A percentile compares a stretch with the other conserved stretches of the same genome.
Conservation (phyloP, 1,140 invertebrate genomes). For the Oedothorax gibbosus region DNA sequence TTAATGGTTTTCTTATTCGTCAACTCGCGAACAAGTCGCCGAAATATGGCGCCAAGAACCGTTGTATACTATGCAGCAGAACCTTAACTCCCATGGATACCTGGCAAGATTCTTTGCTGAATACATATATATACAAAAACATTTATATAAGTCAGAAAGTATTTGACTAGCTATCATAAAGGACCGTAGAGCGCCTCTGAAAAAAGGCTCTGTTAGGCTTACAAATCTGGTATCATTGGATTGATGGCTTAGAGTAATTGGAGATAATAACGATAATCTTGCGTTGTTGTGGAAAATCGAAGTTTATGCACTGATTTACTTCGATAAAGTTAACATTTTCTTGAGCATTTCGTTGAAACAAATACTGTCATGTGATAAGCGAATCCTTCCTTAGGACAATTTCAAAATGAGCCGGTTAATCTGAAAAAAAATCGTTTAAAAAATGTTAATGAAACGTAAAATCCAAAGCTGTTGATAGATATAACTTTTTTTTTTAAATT, state of each 20-base stretch:
- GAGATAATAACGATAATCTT: not conserved
- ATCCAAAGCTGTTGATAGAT: too few species aligned
- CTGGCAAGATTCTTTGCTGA: slow-evolving; percentile 24
- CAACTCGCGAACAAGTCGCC: too few species aligned
- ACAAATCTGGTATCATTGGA: slow-evolving; percentile 52
- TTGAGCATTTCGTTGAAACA: slow-evolving; percentile 49
- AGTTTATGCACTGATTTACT: not conserved
- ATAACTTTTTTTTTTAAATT: too few species aligned
- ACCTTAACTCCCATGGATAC: not conserved
- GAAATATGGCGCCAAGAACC: too few species aligned
- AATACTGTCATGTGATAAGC: slow-evolving; percentile 51
- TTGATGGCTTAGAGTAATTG: slow-evolving; percentile 23
- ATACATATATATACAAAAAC: slow-evolving; percentile 50
- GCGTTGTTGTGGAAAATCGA: not conserved
- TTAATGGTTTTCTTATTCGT: too few species aligned
- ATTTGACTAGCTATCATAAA: slow-evolving; percentile 51
- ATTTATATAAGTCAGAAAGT: slow-evolving; percentile 15
- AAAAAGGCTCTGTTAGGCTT: slow-evolving; percentile 20
- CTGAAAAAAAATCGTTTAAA: slow-evolving; percentile 5
- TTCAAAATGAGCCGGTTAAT: slow-evolving; percentile 38
- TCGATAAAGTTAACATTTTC: not conserved
- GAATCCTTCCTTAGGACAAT: slow-evolving; percentile 34
- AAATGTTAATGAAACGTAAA: not conserved
- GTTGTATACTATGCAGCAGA: too few species aligned
- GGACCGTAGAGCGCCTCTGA: not conserved